A percentile compares a stretch with the other conserved stretches of the same genome.
These are phyloP conservation scores for Pomatostomus ruficeps DNA, from an alignment of 2,113 vertebrate species.

Conservation along the genomic window DNA sequence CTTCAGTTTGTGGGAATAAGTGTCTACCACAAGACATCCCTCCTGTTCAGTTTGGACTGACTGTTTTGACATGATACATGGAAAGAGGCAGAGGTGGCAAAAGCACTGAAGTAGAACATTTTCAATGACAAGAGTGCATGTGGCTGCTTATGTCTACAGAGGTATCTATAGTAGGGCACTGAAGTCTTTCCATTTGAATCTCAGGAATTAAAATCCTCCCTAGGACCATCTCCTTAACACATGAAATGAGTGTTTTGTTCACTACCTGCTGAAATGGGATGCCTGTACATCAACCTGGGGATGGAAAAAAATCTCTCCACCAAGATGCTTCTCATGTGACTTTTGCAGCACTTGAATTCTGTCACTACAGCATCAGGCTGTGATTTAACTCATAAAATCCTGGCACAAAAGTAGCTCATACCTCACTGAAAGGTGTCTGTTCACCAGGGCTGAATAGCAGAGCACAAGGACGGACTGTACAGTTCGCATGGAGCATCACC, in stretches of 20 bases:
- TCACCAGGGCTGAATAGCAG: neutral
- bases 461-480: rapidly evolving
- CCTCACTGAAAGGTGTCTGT: neutral
- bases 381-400: neutral
- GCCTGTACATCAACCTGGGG: neutral
- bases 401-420: neutral
- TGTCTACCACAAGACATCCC: neutral
- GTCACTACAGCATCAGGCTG: neutral
- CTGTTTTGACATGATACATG: neutral
- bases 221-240: neutral
- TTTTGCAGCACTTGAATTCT: neutral
- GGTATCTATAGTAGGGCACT: neutral
- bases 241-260: neutral
- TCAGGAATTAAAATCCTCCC: neutral
- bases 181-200: neutral
- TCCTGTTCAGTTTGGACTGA: neutral
- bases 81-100: neutral
- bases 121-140: neutral
- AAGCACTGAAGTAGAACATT: neutral
- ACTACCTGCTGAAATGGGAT: neutral
- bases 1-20: neutral
- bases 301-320: neutral
- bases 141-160: neutral
- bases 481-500: neutral
- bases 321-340: neutral